These are phyloP conservation scores for Sus cebifrons DNA, from an alignment of 2,797 vertebrate species.

Conservation along the genomic window DNA sequence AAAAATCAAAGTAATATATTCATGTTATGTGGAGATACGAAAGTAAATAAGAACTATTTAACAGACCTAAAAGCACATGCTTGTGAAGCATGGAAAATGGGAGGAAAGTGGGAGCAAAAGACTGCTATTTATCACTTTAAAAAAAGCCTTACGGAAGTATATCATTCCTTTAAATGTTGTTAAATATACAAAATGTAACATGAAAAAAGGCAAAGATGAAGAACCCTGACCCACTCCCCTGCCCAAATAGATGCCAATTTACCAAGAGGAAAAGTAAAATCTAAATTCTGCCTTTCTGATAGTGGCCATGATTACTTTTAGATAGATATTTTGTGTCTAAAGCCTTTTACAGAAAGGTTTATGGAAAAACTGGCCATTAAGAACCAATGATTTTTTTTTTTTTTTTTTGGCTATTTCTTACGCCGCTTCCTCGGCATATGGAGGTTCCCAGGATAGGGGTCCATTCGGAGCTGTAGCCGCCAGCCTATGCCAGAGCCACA, in stretches of 20 bases:
- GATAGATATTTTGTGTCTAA: not conserved
- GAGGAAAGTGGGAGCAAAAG: not conserved
- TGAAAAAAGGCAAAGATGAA: constrained; percentile 32
- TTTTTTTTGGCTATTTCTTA: no score
- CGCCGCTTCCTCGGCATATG: no score
- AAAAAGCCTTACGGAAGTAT: not conserved
- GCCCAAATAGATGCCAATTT: not conserved
- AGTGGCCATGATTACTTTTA: constrained; percentile 38
- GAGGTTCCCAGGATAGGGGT: no score
- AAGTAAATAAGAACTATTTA: constrained; percentile 32
- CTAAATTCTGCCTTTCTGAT: not conserved
- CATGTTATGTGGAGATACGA: not conserved
- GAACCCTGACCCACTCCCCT: not conserved
- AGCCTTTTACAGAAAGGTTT: constrained; percentile 15
- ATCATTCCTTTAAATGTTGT: not conserved
- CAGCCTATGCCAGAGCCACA: no score
- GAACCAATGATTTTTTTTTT: constrained; percentile 24
- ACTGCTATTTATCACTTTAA: not conserved
- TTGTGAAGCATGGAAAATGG: constrained; percentile 13
- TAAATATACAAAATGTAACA: constrained; percentile 39
- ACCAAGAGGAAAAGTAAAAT: constrained; percentile 43
- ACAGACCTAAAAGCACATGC: not conserved
- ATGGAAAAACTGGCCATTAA: constrained; percentile 43
- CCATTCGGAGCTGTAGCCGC: no score
- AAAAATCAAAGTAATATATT: not conserved